phyloP scores from a whole-genome alignment of 2,797 vertebrate species.

The Holocentrus rufus region DNA sequence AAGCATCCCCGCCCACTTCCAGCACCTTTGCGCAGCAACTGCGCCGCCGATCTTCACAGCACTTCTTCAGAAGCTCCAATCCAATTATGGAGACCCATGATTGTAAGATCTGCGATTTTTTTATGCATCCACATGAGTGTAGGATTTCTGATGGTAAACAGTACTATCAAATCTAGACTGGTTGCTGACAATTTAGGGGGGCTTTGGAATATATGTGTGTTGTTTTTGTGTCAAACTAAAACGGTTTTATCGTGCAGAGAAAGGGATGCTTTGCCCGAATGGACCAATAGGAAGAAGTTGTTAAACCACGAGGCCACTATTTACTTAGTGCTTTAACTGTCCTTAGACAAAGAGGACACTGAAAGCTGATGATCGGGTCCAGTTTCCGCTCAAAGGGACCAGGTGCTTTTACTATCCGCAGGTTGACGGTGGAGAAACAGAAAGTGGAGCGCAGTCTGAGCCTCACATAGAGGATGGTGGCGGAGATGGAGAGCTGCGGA shows the following conservation, averaged over 20 bases:
- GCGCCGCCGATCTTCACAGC: constrained; percentile 37
- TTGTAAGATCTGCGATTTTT: constrained; percentile 17
- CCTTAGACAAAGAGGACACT: background rate
- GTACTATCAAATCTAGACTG: background rate
- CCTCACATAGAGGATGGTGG: constrained; percentile 73
- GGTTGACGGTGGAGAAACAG: background rate
- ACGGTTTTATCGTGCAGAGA: background rate
- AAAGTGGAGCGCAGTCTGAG: constrained; percentile 2
- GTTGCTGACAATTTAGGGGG: fast-evolving
- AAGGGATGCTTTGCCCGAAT: background rate
- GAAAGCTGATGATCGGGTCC: constrained; percentile 9
- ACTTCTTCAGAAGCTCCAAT: background rate
- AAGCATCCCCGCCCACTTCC: constrained; percentile 44
- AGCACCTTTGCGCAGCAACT: constrained; percentile 32
- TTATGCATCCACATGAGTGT: background rate
- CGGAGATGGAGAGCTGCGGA: constrained; percentile 74
- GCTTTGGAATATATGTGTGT: background rate
- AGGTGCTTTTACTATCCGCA: constrained; percentile 27
- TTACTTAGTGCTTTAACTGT: background rate
- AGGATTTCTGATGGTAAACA: constrained; percentile 10
- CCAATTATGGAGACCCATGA: fast-evolving
- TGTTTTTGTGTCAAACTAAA: background rate
- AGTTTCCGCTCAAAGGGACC: constrained; percentile 17
- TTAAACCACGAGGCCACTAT: constrained; percentile 2
- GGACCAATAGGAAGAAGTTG: background rate